These are phyloP conservation scores for Trachelus iudaicus DNA, from an alignment of 2,888 invertebrate species.

Conservation along the genomic window DNA sequence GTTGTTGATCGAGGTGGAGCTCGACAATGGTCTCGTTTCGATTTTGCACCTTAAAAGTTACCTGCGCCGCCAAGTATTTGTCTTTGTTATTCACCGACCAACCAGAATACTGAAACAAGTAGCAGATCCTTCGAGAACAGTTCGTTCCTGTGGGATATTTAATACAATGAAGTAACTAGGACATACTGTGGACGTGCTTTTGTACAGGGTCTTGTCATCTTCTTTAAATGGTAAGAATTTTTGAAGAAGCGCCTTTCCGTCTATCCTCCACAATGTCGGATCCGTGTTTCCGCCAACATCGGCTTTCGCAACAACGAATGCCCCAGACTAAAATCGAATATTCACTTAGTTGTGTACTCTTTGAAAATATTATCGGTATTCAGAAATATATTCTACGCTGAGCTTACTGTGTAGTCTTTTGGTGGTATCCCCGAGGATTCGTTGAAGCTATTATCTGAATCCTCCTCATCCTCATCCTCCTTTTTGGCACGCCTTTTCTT, in stretches of 20 bases:
- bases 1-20: conserved; percentile 61
- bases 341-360: conserved; percentile 1
- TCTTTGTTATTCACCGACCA: conserved; percentile 67
- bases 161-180: background rate
- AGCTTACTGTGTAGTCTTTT: conserved; percentile 59
- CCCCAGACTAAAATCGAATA: conserved; percentile 66
- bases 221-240: conserved; percentile 71
- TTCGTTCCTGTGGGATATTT: background rate
- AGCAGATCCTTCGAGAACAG: conserved; percentile 6
- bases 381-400: background rate
- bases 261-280: conserved; percentile 73
- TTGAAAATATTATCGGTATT: background rate
- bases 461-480: conserved; percentile 60
- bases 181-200: conserved; percentile 69
- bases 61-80: conserved; percentile 66
- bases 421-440: conserved; percentile 58
- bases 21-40: conserved; percentile 67
- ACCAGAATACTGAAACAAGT: conserved; percentile 65
- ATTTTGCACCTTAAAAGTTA: conserved; percentile 67
- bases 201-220: conserved; percentile 67
- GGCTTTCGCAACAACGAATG: conserved; percentile 70
- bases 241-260: conserved; percentile 71
- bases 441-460: conserved; percentile 58
- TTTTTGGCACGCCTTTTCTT: conserved; percentile 51
- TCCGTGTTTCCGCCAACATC: conserved; percentile 67